Conservation (phyloP, 2,888 invertebrate species). For the Polydrusus tereticollis region DNA sequence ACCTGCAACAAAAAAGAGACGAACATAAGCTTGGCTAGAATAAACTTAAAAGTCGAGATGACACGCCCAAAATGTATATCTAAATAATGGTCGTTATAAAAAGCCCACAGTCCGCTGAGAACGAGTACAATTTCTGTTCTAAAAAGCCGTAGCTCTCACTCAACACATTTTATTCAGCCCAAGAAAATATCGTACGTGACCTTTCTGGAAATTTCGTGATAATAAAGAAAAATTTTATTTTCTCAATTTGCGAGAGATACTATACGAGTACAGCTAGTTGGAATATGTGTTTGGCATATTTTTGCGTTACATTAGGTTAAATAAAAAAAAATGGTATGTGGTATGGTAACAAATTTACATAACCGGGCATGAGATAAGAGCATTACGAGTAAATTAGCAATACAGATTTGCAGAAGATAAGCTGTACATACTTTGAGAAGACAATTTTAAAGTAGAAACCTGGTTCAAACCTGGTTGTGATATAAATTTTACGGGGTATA, state of each 20-base stretch:
- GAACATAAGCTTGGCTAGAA: neutral
- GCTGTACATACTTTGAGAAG: too few relatives aligned
- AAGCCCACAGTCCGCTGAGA: neutral
- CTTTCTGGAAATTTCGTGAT: slow-evolving; percentile 3
- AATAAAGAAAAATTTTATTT: slow-evolving; percentile 20
- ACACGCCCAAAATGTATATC: neutral
- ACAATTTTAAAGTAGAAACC: too few relatives aligned
- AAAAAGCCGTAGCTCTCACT: slow-evolving; percentile 1
- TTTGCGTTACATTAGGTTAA: neutral
- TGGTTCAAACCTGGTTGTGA: too few relatives aligned
- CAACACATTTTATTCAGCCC: neutral
- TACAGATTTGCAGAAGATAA: too few relatives aligned
- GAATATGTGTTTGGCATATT: slow-evolving; percentile 1
- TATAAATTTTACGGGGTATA: too few relatives aligned
- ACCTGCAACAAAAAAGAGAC: slow-evolving; percentile 8
- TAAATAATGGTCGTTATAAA: neutral
- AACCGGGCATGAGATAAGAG: too few relatives aligned
- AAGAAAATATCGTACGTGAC: slow-evolving; percentile 19
- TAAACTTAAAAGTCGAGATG: too few relatives aligned
- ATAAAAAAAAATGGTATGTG: neutral
- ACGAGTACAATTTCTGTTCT: slow-evolving; percentile 7
- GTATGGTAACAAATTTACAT: too few relatives aligned
- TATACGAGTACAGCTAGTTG: neutral
- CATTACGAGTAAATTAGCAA: too few relatives aligned
- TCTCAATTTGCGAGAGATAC: slow-evolving; percentile 7